Conservation (phyloP, 2,797 vertebrate genomes). For the Balearica regulorum region DNA sequence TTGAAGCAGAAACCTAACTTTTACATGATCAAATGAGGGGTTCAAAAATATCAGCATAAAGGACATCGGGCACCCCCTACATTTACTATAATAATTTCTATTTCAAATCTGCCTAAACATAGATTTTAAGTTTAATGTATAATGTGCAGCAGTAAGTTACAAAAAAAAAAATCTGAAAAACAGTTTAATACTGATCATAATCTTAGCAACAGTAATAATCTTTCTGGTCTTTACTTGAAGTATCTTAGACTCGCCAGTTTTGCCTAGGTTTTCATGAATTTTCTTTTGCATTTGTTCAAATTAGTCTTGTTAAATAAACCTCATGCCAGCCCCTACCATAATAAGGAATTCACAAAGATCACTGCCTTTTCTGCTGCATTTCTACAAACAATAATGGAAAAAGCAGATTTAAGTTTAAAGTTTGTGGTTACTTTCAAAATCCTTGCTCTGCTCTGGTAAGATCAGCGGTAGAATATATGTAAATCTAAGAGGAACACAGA, state of each 20-base stretch:
- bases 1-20: conserved; percentile 1
- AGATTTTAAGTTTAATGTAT: not conserved
- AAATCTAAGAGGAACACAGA: not conserved
- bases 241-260: not conserved
- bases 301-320: not conserved
- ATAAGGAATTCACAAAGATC: not conserved
- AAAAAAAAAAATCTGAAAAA: not conserved
- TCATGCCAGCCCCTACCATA: not conserved
- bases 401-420: not conserved
- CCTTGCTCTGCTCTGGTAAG: not conserved
- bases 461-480: not conserved
- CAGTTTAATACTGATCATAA: not conserved
- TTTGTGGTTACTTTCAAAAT: not conserved
- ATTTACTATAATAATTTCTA: not conserved
- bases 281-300: not conserved
- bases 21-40: not conserved
- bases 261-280: not conserved
- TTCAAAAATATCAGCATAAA: conserved; percentile 32
- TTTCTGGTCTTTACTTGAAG: not conserved
- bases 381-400: not conserved
- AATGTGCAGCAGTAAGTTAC: not conserved
- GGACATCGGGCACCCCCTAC: not conserved
- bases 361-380: not conserved
- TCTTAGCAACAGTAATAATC: not conserved
- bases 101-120: not conserved